Base-by-base conservation (phyloP, 2,113 vertebrate genomes). In the Capreolus pygargus region DNA sequence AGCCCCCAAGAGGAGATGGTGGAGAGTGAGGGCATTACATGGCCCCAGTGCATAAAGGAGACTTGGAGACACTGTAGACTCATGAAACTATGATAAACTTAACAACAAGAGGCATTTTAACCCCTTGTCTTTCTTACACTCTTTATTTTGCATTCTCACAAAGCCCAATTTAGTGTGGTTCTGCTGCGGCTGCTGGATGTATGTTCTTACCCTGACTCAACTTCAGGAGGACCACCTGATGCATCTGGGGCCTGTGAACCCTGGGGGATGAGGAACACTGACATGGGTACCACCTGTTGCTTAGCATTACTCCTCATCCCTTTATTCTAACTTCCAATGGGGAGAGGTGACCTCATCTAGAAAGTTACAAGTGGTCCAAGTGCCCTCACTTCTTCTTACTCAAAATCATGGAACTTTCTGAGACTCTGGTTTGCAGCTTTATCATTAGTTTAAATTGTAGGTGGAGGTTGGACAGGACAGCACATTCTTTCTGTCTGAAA, bases 231-330 rank as follows among this genome's bases (percentile, higher is more conserved):
- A 19, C 11, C 7, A 1, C 47, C 19, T 13, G 5, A 17, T 0
- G 2, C 15, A 6, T 0, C 28, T 2, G 6, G 7, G 28, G 21
- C 28, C 81, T n/a, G 47, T 25, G 3, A 50, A 57, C 47, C 14
- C 70, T 21, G 13, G 54, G 57, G 33, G 54, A 7, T 2, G 1
- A 19, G 28, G 30, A 7, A 3, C 1, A 0, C 61, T 3, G 61
- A 39, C 23, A 3, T 7, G 50, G 17, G 70, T 55, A 21, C 23
- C 12, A 7, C 3, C 13, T 8, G 6, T 30, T 64, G 6, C 33
- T 64, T 54, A 9, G 19, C 12, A 7, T 61, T 6, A 28, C 54
- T 36, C 27, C 7, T 21, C 5, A 6, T 6, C 6, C 25, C 60
- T 67, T 61, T n/a, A 43, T 54, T 91, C 54, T 28, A 43, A 43